A percentile compares a stretch with the other conserved stretches of the same genome.
These are phyloP conservation scores for Meloidogyne floridensis DNA, from an alignment of 1,140 invertebrate genomes.

Conservation along the genomic window DNA sequence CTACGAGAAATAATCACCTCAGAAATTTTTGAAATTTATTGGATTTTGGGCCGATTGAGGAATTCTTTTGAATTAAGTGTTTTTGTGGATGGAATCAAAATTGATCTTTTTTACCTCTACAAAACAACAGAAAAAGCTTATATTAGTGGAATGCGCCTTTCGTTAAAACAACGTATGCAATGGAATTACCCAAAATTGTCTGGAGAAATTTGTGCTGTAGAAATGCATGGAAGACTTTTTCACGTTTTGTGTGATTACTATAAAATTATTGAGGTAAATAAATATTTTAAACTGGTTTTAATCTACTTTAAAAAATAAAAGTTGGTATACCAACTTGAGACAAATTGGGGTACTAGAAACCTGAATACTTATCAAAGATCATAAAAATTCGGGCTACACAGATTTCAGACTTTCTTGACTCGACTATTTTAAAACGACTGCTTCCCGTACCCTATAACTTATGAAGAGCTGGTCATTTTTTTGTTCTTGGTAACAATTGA, in stretches of 20 bases:
- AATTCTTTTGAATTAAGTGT: constrained; percentile 24
- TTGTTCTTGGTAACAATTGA: too few relatives aligned
- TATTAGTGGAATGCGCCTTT: constrained; percentile 5
- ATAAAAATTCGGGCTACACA: too few relatives aligned
- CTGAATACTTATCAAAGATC: too few relatives aligned
- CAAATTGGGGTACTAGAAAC: too few relatives aligned
- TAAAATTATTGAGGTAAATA: not conserved
- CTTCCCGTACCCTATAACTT: too few relatives aligned
- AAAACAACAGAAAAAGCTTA: not conserved
- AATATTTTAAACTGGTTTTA: not conserved
- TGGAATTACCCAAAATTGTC: not conserved
- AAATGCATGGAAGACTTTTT: too few relatives aligned
- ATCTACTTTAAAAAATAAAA: not conserved
- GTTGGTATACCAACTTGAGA: too few relatives aligned
- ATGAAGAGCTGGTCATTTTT: too few relatives aligned
- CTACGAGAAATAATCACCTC: constrained; percentile 6
- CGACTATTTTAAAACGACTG: too few relatives aligned
- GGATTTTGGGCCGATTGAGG: not conserved
- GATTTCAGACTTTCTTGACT: too few relatives aligned
- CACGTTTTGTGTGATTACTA: not conserved
- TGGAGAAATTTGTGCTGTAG: too few relatives aligned
- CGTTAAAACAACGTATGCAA: not conserved
- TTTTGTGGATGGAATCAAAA: constrained; percentile 24
- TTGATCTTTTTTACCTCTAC: constrained; percentile 27
- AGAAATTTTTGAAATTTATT: not conserved